Evolutionary conservation across 2,113 vertebrate genomes (phyloP), one percentile per base, ranked within the genome.

Genomic region (Phodopus roborovskii): DNA sequence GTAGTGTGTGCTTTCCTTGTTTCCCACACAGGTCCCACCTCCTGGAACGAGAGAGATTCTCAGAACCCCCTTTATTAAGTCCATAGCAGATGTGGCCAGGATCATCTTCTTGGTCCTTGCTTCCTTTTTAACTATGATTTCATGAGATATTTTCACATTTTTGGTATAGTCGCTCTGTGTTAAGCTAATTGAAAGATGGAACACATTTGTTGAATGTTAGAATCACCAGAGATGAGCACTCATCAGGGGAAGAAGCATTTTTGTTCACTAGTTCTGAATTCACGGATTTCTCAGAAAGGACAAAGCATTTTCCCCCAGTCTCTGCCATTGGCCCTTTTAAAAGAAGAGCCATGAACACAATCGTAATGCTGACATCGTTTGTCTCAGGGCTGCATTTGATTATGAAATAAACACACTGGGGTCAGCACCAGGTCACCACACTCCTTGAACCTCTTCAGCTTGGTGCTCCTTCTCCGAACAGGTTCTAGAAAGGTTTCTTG

Each of bases 211-310:
- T 62, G 53, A 50, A 30, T 64, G 92, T 95, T 68, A 45, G 58
- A 13, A 64, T 96, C 60, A 68, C 17, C 26, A 77, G 75, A 26
- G 94, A 70, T 62, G 83, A 95, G 56, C 30, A 48, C 58, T 93
- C 42, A n/a, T 28, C n/a, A 20, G 62, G 79, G 11, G 26, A 16
- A 94, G 60, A 48, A 91, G 36, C 36, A 16, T 4, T 93, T 84
- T 45, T 64, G 9, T 16, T 56, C 92, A 68, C n/a, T 92, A 70
- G 64, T n/a, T 82, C 19, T 26, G 56, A 94, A 70, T 85, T 91
- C 74, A 96, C 12, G 64, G 28, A 73, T 86, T 83, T 93, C 58
- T 93, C 68, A 85, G 33, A 81, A 92, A 94, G 62, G 45, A 48
- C 92, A 92, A 66, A 64, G 1, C 24, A 56, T 62, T 62, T 64